These are phyloP conservation scores for Gryllus longicercus DNA, from an alignment of 2,888 invertebrate species.

Conservation along the genomic window DNA sequence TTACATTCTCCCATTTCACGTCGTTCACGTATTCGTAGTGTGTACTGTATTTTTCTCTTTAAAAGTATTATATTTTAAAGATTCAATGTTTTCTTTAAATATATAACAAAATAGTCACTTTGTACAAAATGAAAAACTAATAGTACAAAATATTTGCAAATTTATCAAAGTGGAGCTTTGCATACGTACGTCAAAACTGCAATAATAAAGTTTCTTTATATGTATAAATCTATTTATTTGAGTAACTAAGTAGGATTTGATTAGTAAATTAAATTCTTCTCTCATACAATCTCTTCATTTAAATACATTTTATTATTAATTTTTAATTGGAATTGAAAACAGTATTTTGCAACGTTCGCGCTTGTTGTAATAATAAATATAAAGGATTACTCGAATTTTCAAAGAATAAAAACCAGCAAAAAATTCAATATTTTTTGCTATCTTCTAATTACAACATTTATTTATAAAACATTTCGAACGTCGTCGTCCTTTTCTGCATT, in stretches of 20 bases:
- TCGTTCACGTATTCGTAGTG: constrained; percentile 26
- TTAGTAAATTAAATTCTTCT: constrained; percentile 25
- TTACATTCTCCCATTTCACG: constrained; percentile 19
- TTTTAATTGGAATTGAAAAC: constrained; percentile 23
- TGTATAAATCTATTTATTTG: constrained; percentile 25
- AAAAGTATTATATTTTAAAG: constrained; percentile 27
- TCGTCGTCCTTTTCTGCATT: constrained; percentile 9
- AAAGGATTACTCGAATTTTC: constrained; percentile 21
- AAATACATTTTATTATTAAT: constrained; percentile 23
- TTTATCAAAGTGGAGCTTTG: constrained; percentile 33
- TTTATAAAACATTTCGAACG: constrained; percentile 25
- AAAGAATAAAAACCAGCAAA: constrained; percentile 25
- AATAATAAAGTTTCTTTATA: constrained; percentile 26
- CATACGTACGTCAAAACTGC: constrained; percentile 32
- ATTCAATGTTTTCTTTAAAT: constrained; percentile 29
- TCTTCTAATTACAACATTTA: constrained; percentile 23
- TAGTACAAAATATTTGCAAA: constrained; percentile 35
- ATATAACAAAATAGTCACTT: constrained; percentile 34
- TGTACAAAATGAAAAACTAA: constrained; percentile 33
- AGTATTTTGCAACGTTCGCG: constrained; percentile 19
- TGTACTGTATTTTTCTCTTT: constrained; percentile 23
- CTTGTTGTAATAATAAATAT: constrained; percentile 23
- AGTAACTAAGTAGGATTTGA: constrained; percentile 25
- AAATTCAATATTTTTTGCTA: constrained; percentile 21
- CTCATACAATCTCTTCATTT: constrained; percentile 19